Evolutionary conservation across 2,113 vertebrate genomes (phyloP), one percentile per base, ranked within the genome.

Genomic region (Tachycineta bicolor): DNA sequence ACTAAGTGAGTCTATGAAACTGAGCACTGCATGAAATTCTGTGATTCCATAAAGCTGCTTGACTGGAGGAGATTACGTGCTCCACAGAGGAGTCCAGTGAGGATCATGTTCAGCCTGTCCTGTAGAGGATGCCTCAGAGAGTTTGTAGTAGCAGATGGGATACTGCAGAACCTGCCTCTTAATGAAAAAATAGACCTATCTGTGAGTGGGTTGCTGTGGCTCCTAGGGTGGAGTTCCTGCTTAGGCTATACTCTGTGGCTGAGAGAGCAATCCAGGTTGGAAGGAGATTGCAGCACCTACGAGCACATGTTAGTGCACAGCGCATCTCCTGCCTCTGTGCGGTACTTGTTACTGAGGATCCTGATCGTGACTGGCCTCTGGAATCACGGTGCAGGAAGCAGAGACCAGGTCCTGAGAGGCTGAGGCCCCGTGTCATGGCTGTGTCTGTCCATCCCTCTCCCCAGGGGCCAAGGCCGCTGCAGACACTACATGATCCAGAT

Each of bases 401-500:
- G 11, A 37, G 18, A 1, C 18, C 23, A 12, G 25, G 23, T 64
- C 29, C 37, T 79, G 46, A 28, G 55, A 29, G 0, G 0, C 8
- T 58, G 49, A 3, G 9, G 29, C 49, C 13, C 24, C 8, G 0
- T 46, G 28, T 6, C 14, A 0, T 34, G 44, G 10, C 28, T 60
- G 0, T 68, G 44, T 44, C 16, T 90, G 28, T 37, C 55, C 87
- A 43, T 80, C 34, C 21, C 2, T 69, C 19, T 76, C 34, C 18
- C 6, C 89, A 98, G 98, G 83, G 97, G 97, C 0, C 17, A 73
- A 6, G 81, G 82, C 58, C 94, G 97, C 43, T 98, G 97, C 91
- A 95, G 98, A 6, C 98, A 98, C 93, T 98, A 98, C 77, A 98
- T 98, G 98, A 87, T 98, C 8, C 90, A 98, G 90, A 90, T 97